phyloP scores from a whole-genome alignment of 2,113 vertebrate genomes.

The Sakesphorus luctuosus region DNA sequence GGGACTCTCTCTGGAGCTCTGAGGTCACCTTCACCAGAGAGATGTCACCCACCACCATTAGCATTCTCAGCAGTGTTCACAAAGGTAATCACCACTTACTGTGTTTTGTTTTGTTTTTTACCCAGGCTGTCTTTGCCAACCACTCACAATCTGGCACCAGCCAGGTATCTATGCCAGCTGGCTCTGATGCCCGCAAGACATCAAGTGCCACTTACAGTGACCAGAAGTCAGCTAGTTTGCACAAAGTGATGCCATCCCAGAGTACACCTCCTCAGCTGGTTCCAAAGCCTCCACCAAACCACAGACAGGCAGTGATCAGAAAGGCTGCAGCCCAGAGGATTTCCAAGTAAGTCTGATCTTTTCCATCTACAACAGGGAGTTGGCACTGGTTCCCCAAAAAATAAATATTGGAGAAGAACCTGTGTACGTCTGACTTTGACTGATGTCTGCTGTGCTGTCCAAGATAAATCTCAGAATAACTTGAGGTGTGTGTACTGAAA shows the following conservation, averaged over 20 bases:
- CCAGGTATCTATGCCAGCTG: conserved; percentile 60
- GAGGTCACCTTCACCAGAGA: background rate
- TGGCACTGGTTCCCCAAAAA: background rate
- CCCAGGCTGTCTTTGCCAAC: conserved; percentile 80
- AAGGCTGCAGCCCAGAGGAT: conserved; percentile 81
- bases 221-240: conserved; percentile 68
- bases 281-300: conserved; percentile 84
- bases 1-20: background rate
- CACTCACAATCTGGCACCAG: conserved; percentile 66
- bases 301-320: conserved; percentile 77
- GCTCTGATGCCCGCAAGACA: conserved; percentile 64
- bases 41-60: background rate
- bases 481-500: background rate
- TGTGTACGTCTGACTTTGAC: background rate
- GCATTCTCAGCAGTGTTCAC: background rate
- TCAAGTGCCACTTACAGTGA: conserved; percentile 67
- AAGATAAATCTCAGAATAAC: background rate
- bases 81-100: background rate
- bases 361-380: background rate
- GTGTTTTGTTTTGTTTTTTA: background rate
- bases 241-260: conserved; percentile 72
- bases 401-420: background rate
- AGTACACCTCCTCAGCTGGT: conserved; percentile 69
- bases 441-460: background rate
- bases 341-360: conserved; percentile 85